phyloP scores from a whole-genome alignment of 2,888 invertebrate species.

The Beris morrisii region DNA sequence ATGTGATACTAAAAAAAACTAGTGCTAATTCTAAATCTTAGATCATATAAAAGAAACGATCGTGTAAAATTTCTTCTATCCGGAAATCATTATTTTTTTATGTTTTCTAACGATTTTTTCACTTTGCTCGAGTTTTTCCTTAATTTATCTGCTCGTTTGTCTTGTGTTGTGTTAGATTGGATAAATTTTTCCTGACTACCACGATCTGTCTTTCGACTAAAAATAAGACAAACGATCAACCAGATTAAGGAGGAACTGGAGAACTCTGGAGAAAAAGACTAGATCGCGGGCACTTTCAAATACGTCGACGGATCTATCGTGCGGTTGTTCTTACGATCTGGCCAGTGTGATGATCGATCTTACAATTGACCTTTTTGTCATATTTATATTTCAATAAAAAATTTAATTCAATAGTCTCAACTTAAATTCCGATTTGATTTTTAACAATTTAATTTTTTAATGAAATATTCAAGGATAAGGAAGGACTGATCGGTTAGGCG shows the following conservation, averaged over 20 bases:
- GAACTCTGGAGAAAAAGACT: slow-evolving; percentile 3
- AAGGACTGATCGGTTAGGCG: slow-evolving; percentile 25
- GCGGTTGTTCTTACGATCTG: not conserved
- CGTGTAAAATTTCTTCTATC: not conserved
- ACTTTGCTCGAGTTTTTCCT: slow-evolving; percentile 14
- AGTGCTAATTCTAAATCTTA: slow-evolving; percentile 1
- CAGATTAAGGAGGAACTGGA: slow-evolving; percentile 13
- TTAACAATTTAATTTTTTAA: not conserved
- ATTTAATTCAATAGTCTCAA: not conserved
- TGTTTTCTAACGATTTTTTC: not conserved
- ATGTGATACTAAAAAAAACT: too few relatives aligned
- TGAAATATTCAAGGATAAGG: slow-evolving; percentile 11
- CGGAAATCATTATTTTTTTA: not conserved
- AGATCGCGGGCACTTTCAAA: not conserved
- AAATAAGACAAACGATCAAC: slow-evolving; percentile 17
- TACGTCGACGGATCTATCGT: not conserved
- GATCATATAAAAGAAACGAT: slow-evolving; percentile 3
- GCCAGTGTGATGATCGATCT: not conserved
- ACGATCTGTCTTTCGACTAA: slow-evolving; percentile 16
- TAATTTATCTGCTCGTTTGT: slow-evolving; percentile 18
- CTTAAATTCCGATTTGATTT: not conserved
- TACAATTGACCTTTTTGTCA: not conserved
- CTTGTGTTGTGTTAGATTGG: slow-evolving; percentile 5
- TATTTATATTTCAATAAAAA: not conserved
- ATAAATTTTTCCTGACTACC: slow-evolving; percentile 9